These are phyloP conservation scores for Opisthograptis luteolata DNA, from an alignment of 2,888 invertebrate genomes.

Conservation along the genomic window DNA sequence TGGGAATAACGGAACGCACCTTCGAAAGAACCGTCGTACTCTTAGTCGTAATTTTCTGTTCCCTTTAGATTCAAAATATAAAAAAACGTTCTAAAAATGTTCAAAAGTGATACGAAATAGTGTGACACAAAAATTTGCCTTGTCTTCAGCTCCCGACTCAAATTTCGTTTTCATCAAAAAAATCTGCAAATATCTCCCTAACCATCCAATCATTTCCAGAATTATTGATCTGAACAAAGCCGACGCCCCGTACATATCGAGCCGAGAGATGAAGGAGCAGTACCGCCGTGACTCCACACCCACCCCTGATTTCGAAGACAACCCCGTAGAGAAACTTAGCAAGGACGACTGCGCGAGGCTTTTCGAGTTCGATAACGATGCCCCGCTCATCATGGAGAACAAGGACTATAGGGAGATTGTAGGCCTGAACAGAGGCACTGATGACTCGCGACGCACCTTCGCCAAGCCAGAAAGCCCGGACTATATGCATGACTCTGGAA, in stretches of 20 bases:
- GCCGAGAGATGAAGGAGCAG: slow-evolving; percentile 66
- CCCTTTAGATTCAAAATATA: too few relatives aligned
- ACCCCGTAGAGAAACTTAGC: slow-evolving; percentile 74
- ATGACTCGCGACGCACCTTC: slow-evolving; percentile 79
- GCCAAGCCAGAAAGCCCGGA: slow-evolving; percentile 80
- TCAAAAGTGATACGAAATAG: too few relatives aligned
- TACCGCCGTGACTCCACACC: slow-evolving; percentile 66
- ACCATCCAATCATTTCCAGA: slow-evolving; percentile 51
- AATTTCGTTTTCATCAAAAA: too few relatives aligned
- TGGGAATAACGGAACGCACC: too few relatives aligned
- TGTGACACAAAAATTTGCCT: too few relatives aligned
- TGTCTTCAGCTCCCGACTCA: too few relatives aligned
- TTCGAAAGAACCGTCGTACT: too few relatives aligned
- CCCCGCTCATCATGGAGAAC: slow-evolving; percentile 78
- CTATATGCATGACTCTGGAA: slow-evolving; percentile 83
- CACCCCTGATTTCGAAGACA: slow-evolving; percentile 64
- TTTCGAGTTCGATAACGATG: slow-evolving; percentile 85
- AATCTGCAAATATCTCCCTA: not conserved
- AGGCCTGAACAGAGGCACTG: slow-evolving; percentile 77
- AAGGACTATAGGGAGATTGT: slow-evolving; percentile 78
- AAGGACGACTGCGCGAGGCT: slow-evolving; percentile 78
- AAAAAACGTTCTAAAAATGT: too few relatives aligned
- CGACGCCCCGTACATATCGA: slow-evolving; percentile 73
- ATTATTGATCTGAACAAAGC: slow-evolving; percentile 80
- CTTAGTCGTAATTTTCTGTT: too few relatives aligned